Base-by-base conservation (phyloP, 2,797 vertebrate genomes). In the Nannoperca obscura region DNA sequence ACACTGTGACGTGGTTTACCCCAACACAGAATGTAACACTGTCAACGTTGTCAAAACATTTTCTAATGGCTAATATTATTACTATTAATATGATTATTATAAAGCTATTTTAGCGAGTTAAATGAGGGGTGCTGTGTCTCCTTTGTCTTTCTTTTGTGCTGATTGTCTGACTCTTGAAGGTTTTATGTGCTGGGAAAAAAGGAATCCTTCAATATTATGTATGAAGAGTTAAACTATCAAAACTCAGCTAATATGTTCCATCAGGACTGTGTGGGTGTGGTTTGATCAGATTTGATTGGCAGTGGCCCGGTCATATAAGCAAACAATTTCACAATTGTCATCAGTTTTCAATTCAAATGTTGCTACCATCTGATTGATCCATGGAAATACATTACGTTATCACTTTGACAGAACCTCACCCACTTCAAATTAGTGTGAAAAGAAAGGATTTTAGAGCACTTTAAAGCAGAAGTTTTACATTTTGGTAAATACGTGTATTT, bases 81-180 rank as follows among this genome's bases (percentile, higher is more conserved):
- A 93, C 82, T 91, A 94, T 92, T 93, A 94, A 84, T 91, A 93
- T 92, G 88, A 94, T 93, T 93, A 95, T 90, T 95, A 96, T 96
- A 96, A 96, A 96, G 95, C 94, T 96, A 96, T 96, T 96, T 96
- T 96, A 96, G 95, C 94, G 92, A 96, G 92, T 92, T 94, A 94
- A 91, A 92, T 55, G 5, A 91, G 62, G 42, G 53, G 42, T 81
- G 82, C 68, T 71, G 88, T 40, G 89, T 91, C 75, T 91, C 76
- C 24, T 80, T 83, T 88, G 86, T 89, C 72, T 88, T 90, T 86
- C 57, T 91, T 86, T 86, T 77, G 85, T 87, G 85, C 80, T 20
- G 3, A 57, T 53, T 91, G 70, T 57, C 52, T 85, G 65, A 85
- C 73, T 22, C 8, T 2, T 36, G 1, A 69, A 49, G 1, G 13